Conservation (phyloP, 2,797 vertebrate genomes). For the Florisuga fusca region DNA sequence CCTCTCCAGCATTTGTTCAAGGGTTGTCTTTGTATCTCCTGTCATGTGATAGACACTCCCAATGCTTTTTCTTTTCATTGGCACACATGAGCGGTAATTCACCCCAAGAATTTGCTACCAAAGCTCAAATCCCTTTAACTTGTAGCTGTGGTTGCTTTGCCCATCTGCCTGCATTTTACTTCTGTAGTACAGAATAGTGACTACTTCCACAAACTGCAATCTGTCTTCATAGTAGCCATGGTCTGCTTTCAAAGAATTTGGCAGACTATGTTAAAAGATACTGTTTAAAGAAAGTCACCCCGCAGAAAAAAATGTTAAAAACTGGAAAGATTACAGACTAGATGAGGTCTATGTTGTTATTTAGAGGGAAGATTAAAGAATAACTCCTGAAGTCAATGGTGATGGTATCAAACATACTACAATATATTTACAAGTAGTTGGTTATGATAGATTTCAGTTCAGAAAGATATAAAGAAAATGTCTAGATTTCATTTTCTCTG, state of each 20-base stretch:
- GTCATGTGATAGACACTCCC: not conserved
- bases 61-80: not conserved
- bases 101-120: not conserved
- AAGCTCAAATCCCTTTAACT: not conserved
- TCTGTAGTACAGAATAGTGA: not conserved
- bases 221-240: not conserved
- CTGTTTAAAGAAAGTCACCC: not conserved
- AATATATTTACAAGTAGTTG: rapidly evolving
- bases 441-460: not conserved
- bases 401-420: not conserved
- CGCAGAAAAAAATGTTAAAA: not conserved
- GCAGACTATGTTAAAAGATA: not conserved
- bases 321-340: not conserved
- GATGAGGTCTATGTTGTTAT: not conserved
- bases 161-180: not conserved
- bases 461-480: not conserved
- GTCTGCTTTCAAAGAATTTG: not conserved
- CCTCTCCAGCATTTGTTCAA: not conserved
- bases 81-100: not conserved
- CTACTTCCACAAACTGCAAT: not conserved
- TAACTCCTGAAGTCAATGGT: not conserved
- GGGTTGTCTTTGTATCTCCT: not conserved
- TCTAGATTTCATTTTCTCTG: not conserved
- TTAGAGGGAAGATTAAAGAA: not conserved
- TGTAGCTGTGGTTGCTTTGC: not conserved